Conservation (phyloP, 2,797 vertebrate species). For the Brachyrhaphis roseni region DNA sequence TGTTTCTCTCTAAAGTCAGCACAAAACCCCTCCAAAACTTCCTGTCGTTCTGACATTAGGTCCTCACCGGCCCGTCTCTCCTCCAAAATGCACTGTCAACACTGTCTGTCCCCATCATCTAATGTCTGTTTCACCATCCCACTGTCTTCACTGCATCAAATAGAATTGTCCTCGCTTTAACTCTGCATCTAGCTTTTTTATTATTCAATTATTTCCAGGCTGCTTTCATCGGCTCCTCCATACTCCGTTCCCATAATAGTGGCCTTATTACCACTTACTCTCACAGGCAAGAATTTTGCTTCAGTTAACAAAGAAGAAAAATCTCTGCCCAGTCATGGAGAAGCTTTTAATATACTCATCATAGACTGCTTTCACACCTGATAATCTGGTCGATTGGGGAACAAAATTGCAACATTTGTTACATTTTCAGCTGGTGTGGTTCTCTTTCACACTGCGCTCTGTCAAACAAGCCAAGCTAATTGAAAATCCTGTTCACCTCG, state of each 20-base stretch:
- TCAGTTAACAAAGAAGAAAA: not conserved
- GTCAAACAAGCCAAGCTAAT: no score
- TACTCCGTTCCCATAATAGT: conserved; percentile 40
- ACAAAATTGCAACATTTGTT: no score
- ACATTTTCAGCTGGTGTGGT: no score
- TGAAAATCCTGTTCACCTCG: no score
- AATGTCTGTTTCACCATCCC: conserved; percentile 40
- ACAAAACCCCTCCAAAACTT: not conserved
- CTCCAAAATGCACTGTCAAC: conserved; percentile 19
- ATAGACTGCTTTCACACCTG: no score
- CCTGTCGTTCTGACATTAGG: conserved; percentile 26
- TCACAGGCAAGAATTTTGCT: not conserved
- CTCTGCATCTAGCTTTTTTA: conserved; percentile 52
- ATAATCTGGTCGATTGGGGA: no score
- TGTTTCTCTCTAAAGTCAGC: conserved; percentile 20
- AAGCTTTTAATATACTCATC: not conserved
- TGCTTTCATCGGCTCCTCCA: conserved; percentile 45
- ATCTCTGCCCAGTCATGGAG: not conserved
- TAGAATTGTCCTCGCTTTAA: conserved; percentile 18
- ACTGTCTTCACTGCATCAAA: conserved; percentile 24
- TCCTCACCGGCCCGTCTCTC: conserved; percentile 25
- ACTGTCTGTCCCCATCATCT: conserved; percentile 24
- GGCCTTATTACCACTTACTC: conserved; percentile 15
- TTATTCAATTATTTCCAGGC: conserved; percentile 54
- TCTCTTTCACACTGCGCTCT: no score